A percentile compares a stretch with the other conserved stretches of the same genome.
phyloP scores from a whole-genome alignment of 2,797 vertebrate genomes.

The Malacoraja senta region DNA sequence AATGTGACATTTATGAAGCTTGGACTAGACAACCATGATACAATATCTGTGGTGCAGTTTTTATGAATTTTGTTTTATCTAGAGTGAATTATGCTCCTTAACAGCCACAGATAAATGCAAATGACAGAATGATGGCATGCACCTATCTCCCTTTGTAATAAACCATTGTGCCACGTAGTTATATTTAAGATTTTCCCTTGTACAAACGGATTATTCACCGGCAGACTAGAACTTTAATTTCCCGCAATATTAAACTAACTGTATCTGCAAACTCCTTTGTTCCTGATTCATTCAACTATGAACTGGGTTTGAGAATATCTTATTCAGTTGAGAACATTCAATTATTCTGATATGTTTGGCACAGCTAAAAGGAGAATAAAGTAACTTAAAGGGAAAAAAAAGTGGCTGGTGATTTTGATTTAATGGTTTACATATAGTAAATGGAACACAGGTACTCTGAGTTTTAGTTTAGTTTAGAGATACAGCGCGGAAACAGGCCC shows the following conservation, averaged over 20 bases:
- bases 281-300: background rate
- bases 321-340: background rate
- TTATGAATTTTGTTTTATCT: background rate
- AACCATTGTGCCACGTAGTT: background rate
- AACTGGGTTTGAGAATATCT: background rate
- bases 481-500: no score
- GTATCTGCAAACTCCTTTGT: background rate
- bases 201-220: background rate
- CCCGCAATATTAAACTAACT: background rate
- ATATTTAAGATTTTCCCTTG: background rate
- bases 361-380: background rate
- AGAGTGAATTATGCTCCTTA: background rate
- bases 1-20: background rate
- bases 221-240: background rate
- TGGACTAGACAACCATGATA: background rate
- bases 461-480: no score
- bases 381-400: background rate
- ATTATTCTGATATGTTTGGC: background rate
- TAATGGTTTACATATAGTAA: background rate
- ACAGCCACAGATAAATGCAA: conserved; percentile 10
- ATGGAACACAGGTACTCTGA: background rate
- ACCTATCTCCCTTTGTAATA: background rate
- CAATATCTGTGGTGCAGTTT: background rate
- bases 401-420: background rate
- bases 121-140: background rate